These are phyloP conservation scores for Poecilobothrus nobilitatus DNA, from an alignment of 2,888 invertebrate species.

Conservation along the genomic window DNA sequence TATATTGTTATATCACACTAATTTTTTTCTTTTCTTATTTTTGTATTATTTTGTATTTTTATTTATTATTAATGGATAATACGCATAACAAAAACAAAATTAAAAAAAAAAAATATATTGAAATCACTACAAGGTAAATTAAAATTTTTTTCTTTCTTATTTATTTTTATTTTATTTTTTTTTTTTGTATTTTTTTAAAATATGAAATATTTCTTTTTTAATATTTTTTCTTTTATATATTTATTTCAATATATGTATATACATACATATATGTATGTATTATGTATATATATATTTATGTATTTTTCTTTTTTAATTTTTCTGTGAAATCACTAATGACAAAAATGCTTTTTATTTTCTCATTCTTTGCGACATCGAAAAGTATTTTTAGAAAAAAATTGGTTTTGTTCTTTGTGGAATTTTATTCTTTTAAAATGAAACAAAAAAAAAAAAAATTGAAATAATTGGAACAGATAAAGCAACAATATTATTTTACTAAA, in stretches of 20 bases:
- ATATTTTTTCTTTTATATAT: not conserved
- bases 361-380: not conserved
- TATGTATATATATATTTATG: too few species aligned
- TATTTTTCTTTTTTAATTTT: not conserved
- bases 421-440: not conserved
- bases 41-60: not conserved
- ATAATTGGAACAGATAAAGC: not conserved
- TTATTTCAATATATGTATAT: not conserved
- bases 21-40: not conserved
- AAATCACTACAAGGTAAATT: not conserved
- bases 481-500: not conserved
- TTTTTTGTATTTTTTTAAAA: not conserved
- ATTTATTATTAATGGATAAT: not conserved
- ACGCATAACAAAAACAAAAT: not conserved
- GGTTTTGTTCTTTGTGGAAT: not conserved
- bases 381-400: not conserved
- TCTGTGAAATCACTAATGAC: constrained; percentile 3
- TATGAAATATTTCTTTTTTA: constrained; percentile 6
- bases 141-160: too few species aligned
- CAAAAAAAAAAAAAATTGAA: not conserved
- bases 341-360: not conserved
- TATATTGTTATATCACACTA: not conserved
- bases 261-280: not conserved
- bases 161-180: too few species aligned
- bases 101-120: not conserved